These are phyloP conservation scores for Carollia perspicillata DNA, from an alignment of 2,113 vertebrate genomes.

Conservation along the genomic window DNA sequence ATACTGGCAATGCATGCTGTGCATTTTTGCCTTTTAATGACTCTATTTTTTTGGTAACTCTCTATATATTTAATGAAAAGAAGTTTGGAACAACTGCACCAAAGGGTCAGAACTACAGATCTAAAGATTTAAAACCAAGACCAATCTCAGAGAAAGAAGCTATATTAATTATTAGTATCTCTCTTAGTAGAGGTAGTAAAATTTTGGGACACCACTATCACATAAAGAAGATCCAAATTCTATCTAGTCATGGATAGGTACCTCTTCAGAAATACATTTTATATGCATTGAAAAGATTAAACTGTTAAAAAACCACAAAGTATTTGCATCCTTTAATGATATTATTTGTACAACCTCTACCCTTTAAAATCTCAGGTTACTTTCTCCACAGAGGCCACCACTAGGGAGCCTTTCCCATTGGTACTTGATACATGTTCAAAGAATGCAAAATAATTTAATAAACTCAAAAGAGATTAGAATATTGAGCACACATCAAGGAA, in stretches of 20 bases:
- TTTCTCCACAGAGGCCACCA: background rate
- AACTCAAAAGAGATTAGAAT: background rate
- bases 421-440: background rate
- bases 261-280: background rate
- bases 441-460: conserved; percentile 3
- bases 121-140: background rate
- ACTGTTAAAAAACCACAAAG: background rate
- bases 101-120: background rate
- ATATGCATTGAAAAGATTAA: background rate
- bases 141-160: background rate
- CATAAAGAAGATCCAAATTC: background rate
- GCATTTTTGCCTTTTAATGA: conserved; percentile 1
- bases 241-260: background rate
- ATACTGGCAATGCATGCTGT: background rate
- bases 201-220: background rate
- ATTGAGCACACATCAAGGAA: background rate
- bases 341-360: background rate
- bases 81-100: background rate
- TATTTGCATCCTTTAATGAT: background rate
- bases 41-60: background rate
- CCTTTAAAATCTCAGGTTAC: background rate
- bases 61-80: conserved; percentile 26
- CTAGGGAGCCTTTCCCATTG: background rate
- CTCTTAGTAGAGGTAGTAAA: background rate
- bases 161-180: background rate